These are phyloP conservation scores for Telmatherina bonti DNA, from an alignment of 2,797 vertebrate species.

Conservation along the genomic window DNA sequence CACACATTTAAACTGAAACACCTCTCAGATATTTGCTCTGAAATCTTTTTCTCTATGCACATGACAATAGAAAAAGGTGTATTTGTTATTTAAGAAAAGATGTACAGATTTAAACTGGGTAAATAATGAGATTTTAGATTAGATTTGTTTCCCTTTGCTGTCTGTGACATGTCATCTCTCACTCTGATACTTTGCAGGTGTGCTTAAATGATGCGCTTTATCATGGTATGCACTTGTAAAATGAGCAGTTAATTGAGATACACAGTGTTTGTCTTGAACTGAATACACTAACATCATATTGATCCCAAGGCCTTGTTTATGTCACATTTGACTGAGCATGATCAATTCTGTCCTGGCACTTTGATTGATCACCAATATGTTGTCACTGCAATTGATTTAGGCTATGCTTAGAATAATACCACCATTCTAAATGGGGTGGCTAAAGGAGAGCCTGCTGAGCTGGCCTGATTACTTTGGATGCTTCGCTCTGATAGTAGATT, in stretches of 20 bases:
- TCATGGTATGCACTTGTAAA: slow-evolving; percentile 61
- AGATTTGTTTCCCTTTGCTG: slow-evolving; percentile 3
- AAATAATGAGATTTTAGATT: slow-evolving; percentile 14
- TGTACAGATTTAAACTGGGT: slow-evolving; percentile 1
- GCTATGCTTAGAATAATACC: slow-evolving; percentile 80
- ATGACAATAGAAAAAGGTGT: background rate
- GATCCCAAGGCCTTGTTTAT: slow-evolving; percentile 79
- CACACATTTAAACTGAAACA: slow-evolving; percentile 23
- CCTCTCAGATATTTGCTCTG: slow-evolving; percentile 25
- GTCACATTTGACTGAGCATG: slow-evolving; percentile 83
- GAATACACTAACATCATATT: slow-evolving; percentile 69
- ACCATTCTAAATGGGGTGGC: slow-evolving; percentile 64
- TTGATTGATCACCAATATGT: slow-evolving; percentile 84
- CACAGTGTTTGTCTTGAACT: slow-evolving; percentile 72
- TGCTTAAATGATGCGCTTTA: slow-evolving; percentile 65
- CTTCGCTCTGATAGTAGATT: slow-evolving; percentile 14
- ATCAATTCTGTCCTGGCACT: slow-evolving; percentile 81
- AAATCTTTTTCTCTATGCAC: background rate
- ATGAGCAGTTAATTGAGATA: slow-evolving; percentile 81
- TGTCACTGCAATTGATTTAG: slow-evolving; percentile 76
- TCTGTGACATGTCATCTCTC: slow-evolving; percentile 47
- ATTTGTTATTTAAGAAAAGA: slow-evolving; percentile 7
- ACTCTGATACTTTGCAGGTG: slow-evolving; percentile 32
- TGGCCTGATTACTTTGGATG: slow-evolving; percentile 45
- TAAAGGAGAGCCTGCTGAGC: slow-evolving; percentile 64